Conservation (phyloP, 1,140 invertebrate species). For the Zaprionus lachaisei region DNA sequence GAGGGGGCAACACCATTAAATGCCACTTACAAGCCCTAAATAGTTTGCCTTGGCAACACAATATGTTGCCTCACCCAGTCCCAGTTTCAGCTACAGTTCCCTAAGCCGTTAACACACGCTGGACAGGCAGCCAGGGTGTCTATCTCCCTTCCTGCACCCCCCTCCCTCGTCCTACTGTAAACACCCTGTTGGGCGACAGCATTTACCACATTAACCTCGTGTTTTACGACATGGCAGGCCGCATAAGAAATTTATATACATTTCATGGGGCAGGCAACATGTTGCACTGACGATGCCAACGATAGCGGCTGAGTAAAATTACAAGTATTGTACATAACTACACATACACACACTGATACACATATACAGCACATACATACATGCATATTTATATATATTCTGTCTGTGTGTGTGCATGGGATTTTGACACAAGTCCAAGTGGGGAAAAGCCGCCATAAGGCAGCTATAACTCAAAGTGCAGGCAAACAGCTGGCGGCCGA, state of each 20-base stretch:
- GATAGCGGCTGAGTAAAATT: constrained; percentile 16
- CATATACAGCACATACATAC: constrained; percentile 6
- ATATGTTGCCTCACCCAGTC: constrained; percentile 50
- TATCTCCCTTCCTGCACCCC: background rate
- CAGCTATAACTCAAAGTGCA: constrained; percentile 78
- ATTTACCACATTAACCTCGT: constrained; percentile 80
- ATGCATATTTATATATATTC: background rate
- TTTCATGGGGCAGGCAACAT: constrained; percentile 77
- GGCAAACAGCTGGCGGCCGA: constrained; percentile 64
- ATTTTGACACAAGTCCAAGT: constrained; percentile 75
- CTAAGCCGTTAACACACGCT: constrained; percentile 18
- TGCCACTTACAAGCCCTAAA: constrained; percentile 75
- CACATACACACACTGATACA: constrained; percentile 16
- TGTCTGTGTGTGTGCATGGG: constrained; percentile 18
- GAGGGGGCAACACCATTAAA: constrained; percentile 62
- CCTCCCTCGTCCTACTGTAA: background rate
- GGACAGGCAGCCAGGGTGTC: background rate
- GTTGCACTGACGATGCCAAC: constrained; percentile 69
- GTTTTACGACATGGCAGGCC: constrained; percentile 78
- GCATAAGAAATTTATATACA: constrained; percentile 82
- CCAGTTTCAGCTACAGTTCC: background rate
- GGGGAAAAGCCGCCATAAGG: constrained; percentile 66
- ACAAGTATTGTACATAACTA: constrained; percentile 36
- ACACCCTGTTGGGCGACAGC: constrained; percentile 35
- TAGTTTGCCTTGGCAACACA: constrained; percentile 76